Evolutionary conservation across 2,113 vertebrate genomes (phyloP).

Genomic region (Columbina picui): DNA sequence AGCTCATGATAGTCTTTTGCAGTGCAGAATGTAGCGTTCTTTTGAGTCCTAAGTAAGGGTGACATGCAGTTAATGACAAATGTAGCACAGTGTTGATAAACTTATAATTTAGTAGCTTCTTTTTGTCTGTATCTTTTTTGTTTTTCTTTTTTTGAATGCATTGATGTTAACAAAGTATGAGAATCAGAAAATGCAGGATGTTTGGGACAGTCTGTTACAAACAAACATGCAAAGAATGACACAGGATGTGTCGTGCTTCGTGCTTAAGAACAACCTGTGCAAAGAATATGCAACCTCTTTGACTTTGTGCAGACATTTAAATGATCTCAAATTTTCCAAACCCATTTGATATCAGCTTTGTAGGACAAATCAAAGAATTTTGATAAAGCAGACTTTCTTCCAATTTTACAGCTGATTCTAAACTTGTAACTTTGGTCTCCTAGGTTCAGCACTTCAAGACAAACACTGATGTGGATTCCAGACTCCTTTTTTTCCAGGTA

Average conservation of each 20-base stretch:
- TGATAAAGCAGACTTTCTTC: neutral
- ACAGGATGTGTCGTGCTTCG: neutral
- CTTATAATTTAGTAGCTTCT: neutral
- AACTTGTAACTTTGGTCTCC: constrained; percentile 42
- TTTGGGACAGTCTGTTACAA: neutral
- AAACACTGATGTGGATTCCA: constrained; percentile 98
- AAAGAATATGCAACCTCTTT: neutral
- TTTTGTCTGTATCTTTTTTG: neutral
- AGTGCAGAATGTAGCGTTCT: neutral
- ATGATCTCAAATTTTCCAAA: neutral
- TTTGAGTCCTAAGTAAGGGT: neutral
- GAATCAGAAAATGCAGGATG: neutral
- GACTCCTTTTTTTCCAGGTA: constrained; percentile 99
- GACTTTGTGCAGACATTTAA: neutral
- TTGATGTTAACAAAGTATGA: neutral
- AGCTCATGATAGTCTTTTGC: neutral
- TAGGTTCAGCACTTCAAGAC: constrained; percentile 98
- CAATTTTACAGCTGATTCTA: neutral
- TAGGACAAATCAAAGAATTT: neutral
- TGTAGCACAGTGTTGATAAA: neutral
- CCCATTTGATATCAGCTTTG: neutral
- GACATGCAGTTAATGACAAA: neutral
- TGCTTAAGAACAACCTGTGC: neutral
- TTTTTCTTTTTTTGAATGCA: neutral
- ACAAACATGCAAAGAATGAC: neutral